Conservation (phyloP, 1,140 invertebrate species). For the Augochlora pura region DNA sequence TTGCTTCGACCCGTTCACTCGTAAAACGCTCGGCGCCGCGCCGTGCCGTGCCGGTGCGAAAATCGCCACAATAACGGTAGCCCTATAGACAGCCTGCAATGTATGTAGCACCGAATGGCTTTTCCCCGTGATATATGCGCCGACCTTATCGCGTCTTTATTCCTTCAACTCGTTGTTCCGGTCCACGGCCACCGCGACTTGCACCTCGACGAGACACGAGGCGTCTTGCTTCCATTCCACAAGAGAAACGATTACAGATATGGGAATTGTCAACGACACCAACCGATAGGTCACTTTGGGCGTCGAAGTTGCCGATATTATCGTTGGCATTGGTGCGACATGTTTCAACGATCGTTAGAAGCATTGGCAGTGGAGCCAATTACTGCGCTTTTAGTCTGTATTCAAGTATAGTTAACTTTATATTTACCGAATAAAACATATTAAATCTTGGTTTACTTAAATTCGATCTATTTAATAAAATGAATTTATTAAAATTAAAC, state of each 20-base stretch:
- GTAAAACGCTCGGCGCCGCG: conserved; percentile 24
- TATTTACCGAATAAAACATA: not conserved
- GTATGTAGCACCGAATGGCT: conserved; percentile 32
- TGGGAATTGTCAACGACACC: not conserved
- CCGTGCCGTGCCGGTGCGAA: conserved; percentile 11
- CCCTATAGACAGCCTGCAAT: conserved; percentile 19
- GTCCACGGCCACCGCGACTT: conserved; percentile 4
- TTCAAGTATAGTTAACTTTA: too few species aligned
- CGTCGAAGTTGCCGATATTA: not conserved
- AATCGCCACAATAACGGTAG: conserved; percentile 52
- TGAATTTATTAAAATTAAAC: too few species aligned
- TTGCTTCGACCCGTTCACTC: conserved; percentile 39
- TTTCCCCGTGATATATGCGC: conserved; percentile 43
- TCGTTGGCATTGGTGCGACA: too few species aligned
- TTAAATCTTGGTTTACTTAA: not conserved
- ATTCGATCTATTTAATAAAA: too few species aligned
- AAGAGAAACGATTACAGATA: not conserved
- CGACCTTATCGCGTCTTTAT: conserved; percentile 44
- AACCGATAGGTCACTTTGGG: not conserved
- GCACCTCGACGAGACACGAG: conserved; percentile 8
- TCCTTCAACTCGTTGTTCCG: conserved; percentile 40
- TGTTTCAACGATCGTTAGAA: too few species aligned
- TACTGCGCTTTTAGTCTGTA: too few species aligned
- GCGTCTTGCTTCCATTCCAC: conserved; percentile 1
- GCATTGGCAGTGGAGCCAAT: too few species aligned